phyloP scores from a whole-genome alignment of 2,113 vertebrate species.

The Mola mola region DNA sequence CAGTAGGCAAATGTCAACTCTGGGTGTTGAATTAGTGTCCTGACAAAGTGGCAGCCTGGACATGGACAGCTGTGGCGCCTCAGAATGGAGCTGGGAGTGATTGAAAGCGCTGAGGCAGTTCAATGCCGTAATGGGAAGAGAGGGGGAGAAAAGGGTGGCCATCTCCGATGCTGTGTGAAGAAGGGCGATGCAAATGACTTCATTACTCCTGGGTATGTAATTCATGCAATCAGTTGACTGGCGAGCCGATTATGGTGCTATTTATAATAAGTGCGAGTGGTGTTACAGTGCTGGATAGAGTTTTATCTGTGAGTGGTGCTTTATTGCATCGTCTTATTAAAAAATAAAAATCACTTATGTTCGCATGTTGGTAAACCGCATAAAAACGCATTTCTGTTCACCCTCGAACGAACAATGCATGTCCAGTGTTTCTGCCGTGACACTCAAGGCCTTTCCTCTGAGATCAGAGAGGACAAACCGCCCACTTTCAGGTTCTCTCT shows the following conservation, averaged over 20 bases:
- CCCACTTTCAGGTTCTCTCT: conserved; percentile 42
- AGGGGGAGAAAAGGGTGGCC: not conserved
- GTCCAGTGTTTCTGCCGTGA: conserved; percentile 11
- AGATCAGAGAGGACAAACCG: conserved; percentile 24
- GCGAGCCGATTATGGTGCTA: conserved; percentile 36
- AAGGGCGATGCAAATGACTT: conserved; percentile 52
- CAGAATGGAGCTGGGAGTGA: conserved; percentile 37
- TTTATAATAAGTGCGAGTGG: conserved; percentile 45
- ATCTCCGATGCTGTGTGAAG: conserved; percentile 47
- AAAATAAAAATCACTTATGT: conserved; percentile 8
- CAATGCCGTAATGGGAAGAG: conserved; percentile 2
- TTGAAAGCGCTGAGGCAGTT: conserved; percentile 20
- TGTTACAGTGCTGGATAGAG: conserved; percentile 5
- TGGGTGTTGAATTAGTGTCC: conserved; percentile 31
- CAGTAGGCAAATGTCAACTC: conserved; percentile 29
- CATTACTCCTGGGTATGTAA: conserved; percentile 42
- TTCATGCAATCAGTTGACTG: conserved; percentile 51
- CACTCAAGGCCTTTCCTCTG: conserved; percentile 19
- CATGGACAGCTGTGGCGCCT: conserved; percentile 36
- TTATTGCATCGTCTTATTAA: not conserved
- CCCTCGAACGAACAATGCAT: conserved; percentile 22
- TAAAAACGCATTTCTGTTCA: conserved; percentile 4
- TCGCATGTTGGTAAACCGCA: conserved; percentile 6
- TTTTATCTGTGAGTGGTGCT: not conserved
- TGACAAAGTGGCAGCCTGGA: conserved; percentile 32